Percentiles rank a stretch among this genome's conserved stretches.
Conservation (phyloP, 2,888 invertebrate species). For the Lasioglossum calceatum region DNA sequence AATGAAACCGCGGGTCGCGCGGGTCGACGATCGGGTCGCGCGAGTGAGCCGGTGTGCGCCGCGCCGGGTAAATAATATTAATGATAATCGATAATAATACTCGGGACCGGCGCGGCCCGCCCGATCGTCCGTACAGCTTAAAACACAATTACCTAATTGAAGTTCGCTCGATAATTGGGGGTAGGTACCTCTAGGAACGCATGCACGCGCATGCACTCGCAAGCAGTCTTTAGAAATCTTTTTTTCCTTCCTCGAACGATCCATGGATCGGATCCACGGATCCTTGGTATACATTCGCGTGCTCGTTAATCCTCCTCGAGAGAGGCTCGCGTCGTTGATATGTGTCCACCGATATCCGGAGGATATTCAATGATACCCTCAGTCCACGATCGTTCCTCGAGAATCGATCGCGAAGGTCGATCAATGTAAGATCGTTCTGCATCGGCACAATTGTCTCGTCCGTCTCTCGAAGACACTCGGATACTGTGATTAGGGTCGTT, state of each 20-base stretch:
- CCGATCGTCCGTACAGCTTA: slow-evolving; percentile 61
- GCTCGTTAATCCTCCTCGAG: neutral
- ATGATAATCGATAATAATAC: slow-evolving; percentile 71
- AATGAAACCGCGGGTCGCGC: slow-evolving; percentile 30
- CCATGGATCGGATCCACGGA: slow-evolving; percentile 1
- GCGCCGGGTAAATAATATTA: slow-evolving; percentile 60
- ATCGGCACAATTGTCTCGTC: neutral
- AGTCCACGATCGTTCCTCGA: neutral
- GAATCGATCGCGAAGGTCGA: neutral
- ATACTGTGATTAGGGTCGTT: neutral
- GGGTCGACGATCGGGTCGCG: slow-evolving; percentile 40
- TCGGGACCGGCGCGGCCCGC: slow-evolving; percentile 64
- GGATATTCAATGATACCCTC: neutral
- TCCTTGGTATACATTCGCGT: slow-evolving; percentile 13
- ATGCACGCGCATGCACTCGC: slow-evolving; percentile 78
- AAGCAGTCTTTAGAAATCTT: slow-evolving; percentile 84
- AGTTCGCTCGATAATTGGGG: slow-evolving; percentile 73
- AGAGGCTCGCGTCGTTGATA: slow-evolving; percentile 25
- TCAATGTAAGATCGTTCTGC: neutral
- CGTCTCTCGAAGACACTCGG: neutral
- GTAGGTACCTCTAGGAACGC: slow-evolving; percentile 79
- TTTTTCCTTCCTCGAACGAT: neutral
- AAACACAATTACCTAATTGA: slow-evolving; percentile 75
- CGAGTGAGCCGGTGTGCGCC: neutral
- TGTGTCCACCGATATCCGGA: slow-evolving; percentile 28